phyloP scores from a whole-genome alignment of 2,113 vertebrate genomes.

The Loxodonta africana region DNA sequence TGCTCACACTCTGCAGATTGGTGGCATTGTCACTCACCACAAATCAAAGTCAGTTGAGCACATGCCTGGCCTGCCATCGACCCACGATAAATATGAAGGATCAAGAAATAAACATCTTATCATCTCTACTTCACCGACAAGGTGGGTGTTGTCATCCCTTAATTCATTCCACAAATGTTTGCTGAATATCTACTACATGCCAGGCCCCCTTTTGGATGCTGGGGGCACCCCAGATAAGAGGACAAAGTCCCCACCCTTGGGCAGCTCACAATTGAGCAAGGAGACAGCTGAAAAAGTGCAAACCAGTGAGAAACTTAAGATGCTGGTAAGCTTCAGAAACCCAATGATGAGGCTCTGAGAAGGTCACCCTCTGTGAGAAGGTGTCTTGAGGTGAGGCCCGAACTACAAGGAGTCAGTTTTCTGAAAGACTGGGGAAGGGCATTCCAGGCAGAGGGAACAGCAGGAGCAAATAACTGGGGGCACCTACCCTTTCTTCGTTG shows the following conservation, averaged over 20 bases:
- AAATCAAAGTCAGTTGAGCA: background rate
- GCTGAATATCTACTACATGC: background rate
- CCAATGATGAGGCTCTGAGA: fast-evolving
- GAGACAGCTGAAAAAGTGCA: background rate
- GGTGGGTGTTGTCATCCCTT: background rate
- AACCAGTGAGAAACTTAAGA: background rate
- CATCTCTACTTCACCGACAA: background rate
- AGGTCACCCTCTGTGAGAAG: fast-evolving
- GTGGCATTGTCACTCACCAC: background rate
- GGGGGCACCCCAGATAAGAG: background rate
- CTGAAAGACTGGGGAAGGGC: background rate
- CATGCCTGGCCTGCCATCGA: background rate
- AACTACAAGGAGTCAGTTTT: background rate
- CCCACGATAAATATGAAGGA: background rate
- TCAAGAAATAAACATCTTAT: background rate
- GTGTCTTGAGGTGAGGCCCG: background rate
- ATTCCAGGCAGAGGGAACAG: background rate
- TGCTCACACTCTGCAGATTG: background rate
- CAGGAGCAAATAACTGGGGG: background rate
- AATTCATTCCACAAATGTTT: background rate
- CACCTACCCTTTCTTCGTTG: background rate
- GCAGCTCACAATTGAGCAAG: background rate
- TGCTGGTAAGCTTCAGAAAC: background rate
- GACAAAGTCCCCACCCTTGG: background rate
- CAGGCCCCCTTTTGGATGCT: background rate